Conservation (phyloP, 2,797 vertebrate genomes). For the Jordanella pulchra region DNA sequence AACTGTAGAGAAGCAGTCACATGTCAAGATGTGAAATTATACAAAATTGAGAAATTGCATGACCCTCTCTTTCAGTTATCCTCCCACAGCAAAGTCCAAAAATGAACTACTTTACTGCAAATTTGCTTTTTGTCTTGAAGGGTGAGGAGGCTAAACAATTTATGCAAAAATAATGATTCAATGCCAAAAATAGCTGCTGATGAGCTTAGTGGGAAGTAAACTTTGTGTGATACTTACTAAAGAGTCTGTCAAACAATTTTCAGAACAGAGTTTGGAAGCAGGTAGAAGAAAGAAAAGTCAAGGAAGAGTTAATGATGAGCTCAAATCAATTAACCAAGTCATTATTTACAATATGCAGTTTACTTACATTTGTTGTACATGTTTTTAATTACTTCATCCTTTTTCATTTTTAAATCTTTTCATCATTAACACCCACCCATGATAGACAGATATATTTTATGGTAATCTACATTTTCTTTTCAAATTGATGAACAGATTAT, state of each 20-base stretch:
- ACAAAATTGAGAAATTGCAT: slow-evolving; percentile 61
- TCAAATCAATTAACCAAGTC: not conserved
- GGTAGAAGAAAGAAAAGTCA: slow-evolving; percentile 7
- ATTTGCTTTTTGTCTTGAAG: slow-evolving; percentile 27
- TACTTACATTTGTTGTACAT: not conserved
- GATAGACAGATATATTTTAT: not conserved
- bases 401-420: not conserved
- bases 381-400: not conserved
- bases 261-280: slow-evolving; percentile 14
- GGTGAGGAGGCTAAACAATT: slow-evolving; percentile 45
- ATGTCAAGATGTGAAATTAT: slow-evolving; percentile 63
- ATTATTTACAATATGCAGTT: not conserved
- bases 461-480: not conserved
- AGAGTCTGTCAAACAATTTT: slow-evolving; percentile 34
- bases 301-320: slow-evolving; percentile 5
- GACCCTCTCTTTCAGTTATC: slow-evolving; percentile 54
- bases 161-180: slow-evolving; percentile 27
- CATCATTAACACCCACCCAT: not conserved
- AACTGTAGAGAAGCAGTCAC: slow-evolving; percentile 66
- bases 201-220: slow-evolving; percentile 30
- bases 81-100: slow-evolving; percentile 51
- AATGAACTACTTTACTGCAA: slow-evolving; percentile 54
- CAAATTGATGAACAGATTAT: not conserved
- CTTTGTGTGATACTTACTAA: slow-evolving; percentile 26
- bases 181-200: slow-evolving; percentile 29